Conservation (phyloP, 1,140 invertebrate genomes). For the Polypedilum pembai region DNA sequence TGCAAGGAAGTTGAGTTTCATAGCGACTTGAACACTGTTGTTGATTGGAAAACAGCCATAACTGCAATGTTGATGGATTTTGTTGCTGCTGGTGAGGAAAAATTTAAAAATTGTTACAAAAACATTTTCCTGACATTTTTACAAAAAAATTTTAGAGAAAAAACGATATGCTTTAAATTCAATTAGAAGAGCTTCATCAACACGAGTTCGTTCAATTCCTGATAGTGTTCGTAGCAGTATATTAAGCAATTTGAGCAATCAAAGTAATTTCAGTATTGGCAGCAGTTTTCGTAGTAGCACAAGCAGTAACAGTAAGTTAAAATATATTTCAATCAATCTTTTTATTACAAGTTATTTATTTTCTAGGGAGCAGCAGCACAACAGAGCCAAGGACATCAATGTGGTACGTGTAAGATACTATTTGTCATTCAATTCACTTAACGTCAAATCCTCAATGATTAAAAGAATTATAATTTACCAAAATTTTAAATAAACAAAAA, state of each 20-base stretch:
- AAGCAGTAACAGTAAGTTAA: background rate
- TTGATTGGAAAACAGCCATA: background rate
- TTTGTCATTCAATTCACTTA: too few species aligned
- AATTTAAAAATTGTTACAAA: too few species aligned
- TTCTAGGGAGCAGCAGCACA: background rate
- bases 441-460: too few species aligned
- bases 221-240: background rate
- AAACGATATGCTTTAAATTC: background rate
- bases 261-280: background rate
- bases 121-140: too few species aligned
- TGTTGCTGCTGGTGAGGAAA: background rate
- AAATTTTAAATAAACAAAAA: too few species aligned
- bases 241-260: background rate
- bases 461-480: too few species aligned
- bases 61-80: constrained; percentile 22
- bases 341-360: background rate
- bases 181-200: background rate
- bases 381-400: background rate
- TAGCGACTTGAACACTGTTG: background rate
- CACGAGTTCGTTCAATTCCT: background rate
- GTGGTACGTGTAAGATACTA: background rate
- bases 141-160: constrained; percentile 3
- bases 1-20: background rate
- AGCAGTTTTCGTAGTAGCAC: background rate
- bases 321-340: background rate